Percentiles rank a stretch among this genome's conserved stretches.
Evolutionary conservation across 1,140 invertebrate genomes (phyloP).

Genomic region (Geopemphigus sp.): DNA sequence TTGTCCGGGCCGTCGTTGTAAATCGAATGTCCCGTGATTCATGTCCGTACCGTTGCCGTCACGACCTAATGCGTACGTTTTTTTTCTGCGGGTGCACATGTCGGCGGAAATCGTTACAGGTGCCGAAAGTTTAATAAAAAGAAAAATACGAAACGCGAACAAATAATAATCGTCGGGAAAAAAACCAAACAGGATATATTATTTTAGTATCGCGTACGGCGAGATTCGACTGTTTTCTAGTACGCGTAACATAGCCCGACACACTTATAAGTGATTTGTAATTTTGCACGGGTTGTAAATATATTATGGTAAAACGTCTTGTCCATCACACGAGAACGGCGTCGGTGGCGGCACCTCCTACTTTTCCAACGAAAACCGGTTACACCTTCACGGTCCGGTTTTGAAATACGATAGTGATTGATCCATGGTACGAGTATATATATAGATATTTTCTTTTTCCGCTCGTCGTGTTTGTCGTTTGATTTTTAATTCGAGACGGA

Average conservation of each 20-base stretch:
- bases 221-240: background rate
- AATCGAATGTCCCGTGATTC: too few species aligned
- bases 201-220: too few species aligned
- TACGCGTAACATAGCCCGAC: background rate
- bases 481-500: slow-evolving; percentile 28
- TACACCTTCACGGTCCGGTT: slow-evolving; percentile 45
- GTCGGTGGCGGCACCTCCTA: background rate
- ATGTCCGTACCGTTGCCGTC: too few species aligned
- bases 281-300: slow-evolving; percentile 1
- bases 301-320: slow-evolving; percentile 16
- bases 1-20: too few species aligned
- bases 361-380: background rate
- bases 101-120: too few species aligned
- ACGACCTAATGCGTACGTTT: too few species aligned
- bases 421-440: slow-evolving; percentile 1
- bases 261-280: slow-evolving; percentile 4
- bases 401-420: slow-evolving; percentile 49
- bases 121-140: too few species aligned
- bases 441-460: slow-evolving; percentile 5
- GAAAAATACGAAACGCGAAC: too few species aligned
- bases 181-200: too few species aligned
- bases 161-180: too few species aligned
- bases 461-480: slow-evolving; percentile 31
- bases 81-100: too few species aligned
- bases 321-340: too few species aligned